phyloP scores from a whole-genome alignment of 2,888 invertebrate species.

The Alviniconcha strummeri region DNA sequence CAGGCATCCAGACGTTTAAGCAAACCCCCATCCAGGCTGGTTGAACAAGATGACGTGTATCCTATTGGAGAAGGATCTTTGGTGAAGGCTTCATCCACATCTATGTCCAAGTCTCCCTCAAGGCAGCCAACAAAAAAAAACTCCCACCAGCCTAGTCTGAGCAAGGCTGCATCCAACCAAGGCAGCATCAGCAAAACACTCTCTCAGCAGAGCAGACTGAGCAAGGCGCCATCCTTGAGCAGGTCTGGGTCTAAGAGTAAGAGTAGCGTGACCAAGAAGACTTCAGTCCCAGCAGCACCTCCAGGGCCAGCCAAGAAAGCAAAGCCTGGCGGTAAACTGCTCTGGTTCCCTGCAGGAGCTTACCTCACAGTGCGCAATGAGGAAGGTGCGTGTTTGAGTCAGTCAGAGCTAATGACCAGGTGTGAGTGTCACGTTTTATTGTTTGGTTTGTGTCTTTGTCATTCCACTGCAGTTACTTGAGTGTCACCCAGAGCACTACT shows the following conservation, averaged over 20 bases:
- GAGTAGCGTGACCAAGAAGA: neutral
- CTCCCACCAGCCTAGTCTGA: neutral
- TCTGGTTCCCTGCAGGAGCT: conserved; percentile 38
- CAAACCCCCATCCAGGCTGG: conserved; percentile 19
- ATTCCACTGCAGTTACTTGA: too few relatives aligned
- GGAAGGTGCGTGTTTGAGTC: conserved; percentile 26
- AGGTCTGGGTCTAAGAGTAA: conserved; percentile 8
- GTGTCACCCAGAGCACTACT: too few relatives aligned
- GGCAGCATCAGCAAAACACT: neutral
- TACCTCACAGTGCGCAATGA: conserved; percentile 40
- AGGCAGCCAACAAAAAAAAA: neutral
- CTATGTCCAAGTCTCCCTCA: neutral
- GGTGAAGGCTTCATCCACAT: neutral
- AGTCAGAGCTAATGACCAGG: too few relatives aligned
- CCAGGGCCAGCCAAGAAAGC: neutral
- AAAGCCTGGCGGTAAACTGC: conserved; percentile 22
- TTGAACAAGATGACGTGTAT: conserved; percentile 8
- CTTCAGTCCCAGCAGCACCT: neutral
- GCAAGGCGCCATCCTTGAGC: neutral
- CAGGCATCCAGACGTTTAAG: neutral
- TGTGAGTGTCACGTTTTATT: too few relatives aligned
- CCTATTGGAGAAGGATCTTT: neutral
- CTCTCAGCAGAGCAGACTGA: neutral
- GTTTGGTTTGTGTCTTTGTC: too few relatives aligned
- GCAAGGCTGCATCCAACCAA: conserved; percentile 9